phyloP scores from a whole-genome alignment of 2,797 vertebrate genomes.

The Pteropus rufus region DNA sequence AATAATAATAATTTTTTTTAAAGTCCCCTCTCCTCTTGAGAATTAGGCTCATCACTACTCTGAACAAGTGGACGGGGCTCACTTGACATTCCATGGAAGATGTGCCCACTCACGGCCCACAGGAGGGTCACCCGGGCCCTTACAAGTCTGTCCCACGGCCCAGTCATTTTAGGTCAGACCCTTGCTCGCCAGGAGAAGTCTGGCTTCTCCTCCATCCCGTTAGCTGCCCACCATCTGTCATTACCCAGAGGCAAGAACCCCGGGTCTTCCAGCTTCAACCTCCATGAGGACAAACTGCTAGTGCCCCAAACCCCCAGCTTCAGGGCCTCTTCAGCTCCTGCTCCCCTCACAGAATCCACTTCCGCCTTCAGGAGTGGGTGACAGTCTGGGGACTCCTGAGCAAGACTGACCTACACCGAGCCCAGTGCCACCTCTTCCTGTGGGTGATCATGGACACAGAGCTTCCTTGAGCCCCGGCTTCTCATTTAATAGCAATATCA shows the following conservation, averaged over 20 bases:
- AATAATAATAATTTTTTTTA: no score
- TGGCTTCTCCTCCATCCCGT: accelerated
- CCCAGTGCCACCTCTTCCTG: background rate
- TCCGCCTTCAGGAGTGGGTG: background rate
- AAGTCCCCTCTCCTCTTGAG: background rate
- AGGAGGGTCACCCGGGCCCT: accelerated
- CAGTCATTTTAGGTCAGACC: background rate
- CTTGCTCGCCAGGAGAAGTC: background rate
- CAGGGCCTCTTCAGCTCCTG: background rate
- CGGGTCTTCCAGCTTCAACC: background rate
- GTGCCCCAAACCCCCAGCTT: background rate
- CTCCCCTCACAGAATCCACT: background rate
- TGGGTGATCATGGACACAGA: background rate
- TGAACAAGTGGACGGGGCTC: background rate
- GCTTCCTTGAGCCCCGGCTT: background rate
- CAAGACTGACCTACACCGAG: background rate
- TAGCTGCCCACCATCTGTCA: background rate
- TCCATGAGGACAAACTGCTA: background rate
- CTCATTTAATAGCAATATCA: background rate
- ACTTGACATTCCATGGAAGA: background rate
- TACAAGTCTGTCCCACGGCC: background rate
- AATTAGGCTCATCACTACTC: background rate
- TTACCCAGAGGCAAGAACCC: background rate
- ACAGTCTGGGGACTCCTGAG: background rate
- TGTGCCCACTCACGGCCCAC: accelerated